Percentiles rank a stretch among this genome's conserved stretches.
Conservation (phyloP, 2,888 invertebrate genomes). For the Agrotis clavis region DNA sequence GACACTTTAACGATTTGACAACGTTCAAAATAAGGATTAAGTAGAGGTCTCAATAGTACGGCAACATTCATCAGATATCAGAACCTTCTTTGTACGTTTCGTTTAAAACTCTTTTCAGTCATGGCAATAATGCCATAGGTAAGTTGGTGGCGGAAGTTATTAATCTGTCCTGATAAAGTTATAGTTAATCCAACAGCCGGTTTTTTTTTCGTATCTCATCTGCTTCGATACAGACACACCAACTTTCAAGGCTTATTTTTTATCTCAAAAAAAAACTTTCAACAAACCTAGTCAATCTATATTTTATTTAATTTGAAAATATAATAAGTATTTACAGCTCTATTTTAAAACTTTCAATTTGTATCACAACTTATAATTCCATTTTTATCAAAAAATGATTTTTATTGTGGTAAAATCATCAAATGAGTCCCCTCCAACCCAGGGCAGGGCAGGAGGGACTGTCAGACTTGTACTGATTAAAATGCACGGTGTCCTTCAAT, state of each 20-base stretch:
- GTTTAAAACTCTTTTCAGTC: slow-evolving; percentile 17
- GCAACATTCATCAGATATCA: neutral
- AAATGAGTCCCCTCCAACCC: too few relatives aligned
- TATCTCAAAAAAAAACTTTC: slow-evolving; percentile 21
- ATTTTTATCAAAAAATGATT: neutral
- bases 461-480: too few relatives aligned
- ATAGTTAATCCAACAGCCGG: slow-evolving; percentile 22
- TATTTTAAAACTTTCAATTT: neutral
- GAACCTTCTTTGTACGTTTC: neutral
- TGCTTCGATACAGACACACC: slow-evolving; percentile 11
- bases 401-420: too few relatives aligned
- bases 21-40: neutral
- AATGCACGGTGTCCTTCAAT: too few relatives aligned
- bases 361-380: neutral
- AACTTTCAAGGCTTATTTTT: slow-evolving; percentile 30
- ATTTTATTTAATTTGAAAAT: slow-evolving; percentile 20
- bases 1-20: too few relatives aligned
- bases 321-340: neutral
- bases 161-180: slow-evolving; percentile 42
- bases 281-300: neutral
- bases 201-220: slow-evolving; percentile 27
- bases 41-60: neutral
- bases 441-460: too few relatives aligned
- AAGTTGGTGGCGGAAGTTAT: slow-evolving; percentile 23
- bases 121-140: slow-evolving; percentile 34